A percentile compares a stretch with the other conserved stretches of the same genome.
Conservation (phyloP, 2,113 vertebrate species). For the Sander vitreus region DNA sequence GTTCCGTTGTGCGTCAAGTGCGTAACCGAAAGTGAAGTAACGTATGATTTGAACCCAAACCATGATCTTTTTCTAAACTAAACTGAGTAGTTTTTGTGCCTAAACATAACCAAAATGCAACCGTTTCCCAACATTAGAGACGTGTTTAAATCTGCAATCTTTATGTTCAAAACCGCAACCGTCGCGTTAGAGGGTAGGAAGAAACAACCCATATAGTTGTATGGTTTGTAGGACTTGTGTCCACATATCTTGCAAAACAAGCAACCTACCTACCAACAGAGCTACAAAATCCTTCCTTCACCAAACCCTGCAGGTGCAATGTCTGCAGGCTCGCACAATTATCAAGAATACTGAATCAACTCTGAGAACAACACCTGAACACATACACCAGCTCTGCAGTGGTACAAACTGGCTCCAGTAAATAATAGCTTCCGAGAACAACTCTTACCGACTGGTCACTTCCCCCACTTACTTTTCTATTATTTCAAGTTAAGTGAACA, state of each 20-base stretch:
- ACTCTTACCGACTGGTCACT: not conserved
- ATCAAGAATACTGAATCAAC: not conserved
- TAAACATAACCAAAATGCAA: no score
- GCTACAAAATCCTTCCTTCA: not conserved
- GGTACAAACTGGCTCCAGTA: not conserved
- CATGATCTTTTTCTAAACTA: no score
- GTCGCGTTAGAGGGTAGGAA: no score
- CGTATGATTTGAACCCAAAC: no score
- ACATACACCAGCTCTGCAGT: not conserved
- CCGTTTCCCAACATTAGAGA: no score
- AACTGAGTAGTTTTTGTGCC: no score
- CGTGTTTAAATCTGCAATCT: no score
- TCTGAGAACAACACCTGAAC: not conserved
- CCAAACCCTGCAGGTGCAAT: not conserved
- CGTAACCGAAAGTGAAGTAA: no score
- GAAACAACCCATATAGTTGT: no score
- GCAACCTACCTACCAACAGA: not conserved
- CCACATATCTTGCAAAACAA: not conserved
- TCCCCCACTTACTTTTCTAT: not conserved
- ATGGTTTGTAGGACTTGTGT: not conserved
- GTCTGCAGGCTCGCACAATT: not conserved
- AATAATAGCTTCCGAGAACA: constrained; percentile 16
- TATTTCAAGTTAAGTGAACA: constrained; percentile 3
- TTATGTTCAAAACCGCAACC: no score
- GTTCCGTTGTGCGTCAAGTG: no score